Percentiles rank a stretch among this genome's conserved stretches.
Evolutionary conservation across 2,113 vertebrate species (phyloP).

Genomic region (Xiphophorus maculatus): DNA sequence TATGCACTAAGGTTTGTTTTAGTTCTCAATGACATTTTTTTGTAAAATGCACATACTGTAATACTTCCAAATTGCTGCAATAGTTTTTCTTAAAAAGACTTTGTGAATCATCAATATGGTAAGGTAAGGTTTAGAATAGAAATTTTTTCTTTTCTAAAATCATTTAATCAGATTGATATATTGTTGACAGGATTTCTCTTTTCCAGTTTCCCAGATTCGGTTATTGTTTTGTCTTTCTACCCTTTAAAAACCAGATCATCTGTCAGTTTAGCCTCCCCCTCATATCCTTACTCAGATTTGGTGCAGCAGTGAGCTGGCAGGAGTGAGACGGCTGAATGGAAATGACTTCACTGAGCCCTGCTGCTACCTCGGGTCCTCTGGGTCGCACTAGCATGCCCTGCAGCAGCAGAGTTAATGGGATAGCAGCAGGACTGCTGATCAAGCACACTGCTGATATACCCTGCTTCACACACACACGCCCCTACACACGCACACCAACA

Average conservation of each 20-base stretch:
- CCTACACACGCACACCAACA: neutral
- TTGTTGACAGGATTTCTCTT: neutral
- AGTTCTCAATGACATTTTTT: no score
- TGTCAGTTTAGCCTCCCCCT: neutral
- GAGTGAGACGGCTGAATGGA: conserved; percentile 57
- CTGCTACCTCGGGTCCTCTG: conserved; percentile 64
- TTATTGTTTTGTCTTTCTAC: neutral
- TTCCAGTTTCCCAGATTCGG: neutral
- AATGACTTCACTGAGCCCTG: conserved; percentile 63
- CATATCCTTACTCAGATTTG: conserved; percentile 1
- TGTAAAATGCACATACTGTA: no score
- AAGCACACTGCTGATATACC: conserved; percentile 56
- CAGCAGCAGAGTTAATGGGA: conserved; percentile 68
- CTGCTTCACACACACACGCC: conserved; percentile 7
- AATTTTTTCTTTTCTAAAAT: neutral
- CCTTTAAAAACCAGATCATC: neutral
- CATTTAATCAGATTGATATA: neutral
- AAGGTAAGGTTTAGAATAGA: no score
- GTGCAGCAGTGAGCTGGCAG: conserved; percentile 31
- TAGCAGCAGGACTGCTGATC: conserved; percentile 72
- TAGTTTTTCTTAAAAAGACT: no score
- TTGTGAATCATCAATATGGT: no score
- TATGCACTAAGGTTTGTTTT: no score
- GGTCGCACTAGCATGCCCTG: conserved; percentile 60
- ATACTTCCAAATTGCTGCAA: no score